These are phyloP conservation scores for Centropristis striata DNA, from an alignment of 2,113 vertebrate genomes.

Conservation along the genomic window DNA sequence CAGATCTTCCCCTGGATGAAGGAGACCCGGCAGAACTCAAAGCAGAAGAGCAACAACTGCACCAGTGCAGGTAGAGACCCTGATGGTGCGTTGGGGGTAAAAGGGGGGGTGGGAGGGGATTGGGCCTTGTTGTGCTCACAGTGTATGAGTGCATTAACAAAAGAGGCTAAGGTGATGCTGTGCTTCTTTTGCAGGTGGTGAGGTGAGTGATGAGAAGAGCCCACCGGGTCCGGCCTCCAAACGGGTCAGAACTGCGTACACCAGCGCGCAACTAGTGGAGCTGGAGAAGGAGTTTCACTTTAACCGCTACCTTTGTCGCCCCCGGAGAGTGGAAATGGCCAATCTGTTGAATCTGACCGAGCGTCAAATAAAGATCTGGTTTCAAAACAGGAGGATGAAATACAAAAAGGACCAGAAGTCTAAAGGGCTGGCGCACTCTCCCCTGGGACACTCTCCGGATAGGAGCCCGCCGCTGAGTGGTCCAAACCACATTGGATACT, in stretches of 20 bases:
- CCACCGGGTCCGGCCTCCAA: constrained; percentile 97
- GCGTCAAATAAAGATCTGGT: constrained; percentile 99
- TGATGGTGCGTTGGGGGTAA: constrained; percentile 14
- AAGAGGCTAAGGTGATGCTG: constrained; percentile 26
- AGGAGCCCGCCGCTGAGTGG: constrained; percentile 95
- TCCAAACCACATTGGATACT: constrained; percentile 94
- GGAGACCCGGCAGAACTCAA: constrained; percentile 95
- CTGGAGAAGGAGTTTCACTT: constrained; percentile 99
- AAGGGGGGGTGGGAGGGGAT: too few relatives aligned
- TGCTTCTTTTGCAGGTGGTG: constrained; percentile 89
- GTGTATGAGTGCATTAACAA: background rate
- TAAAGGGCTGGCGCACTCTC: constrained; percentile 98
- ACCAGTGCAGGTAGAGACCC: constrained; percentile 90
- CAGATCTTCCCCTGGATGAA: constrained; percentile 99
- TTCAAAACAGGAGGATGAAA: constrained; percentile 99
- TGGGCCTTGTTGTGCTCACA: constrained; percentile 33
- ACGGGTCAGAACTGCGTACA: constrained; percentile 97
- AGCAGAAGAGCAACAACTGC: constrained; percentile 95
- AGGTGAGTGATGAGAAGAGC: constrained; percentile 97
- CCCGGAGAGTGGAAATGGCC: constrained; percentile 98
- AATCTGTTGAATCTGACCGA: constrained; percentile 98
- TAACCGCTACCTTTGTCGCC: constrained; percentile 97
- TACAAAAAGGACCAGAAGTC: constrained; percentile 99
- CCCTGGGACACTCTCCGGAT: constrained; percentile 96
- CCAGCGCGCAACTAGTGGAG: constrained; percentile 97